These are phyloP conservation scores for Drosophila gaucha DNA, from an alignment of 2,888 invertebrate genomes.

Conservation along the genomic window DNA sequence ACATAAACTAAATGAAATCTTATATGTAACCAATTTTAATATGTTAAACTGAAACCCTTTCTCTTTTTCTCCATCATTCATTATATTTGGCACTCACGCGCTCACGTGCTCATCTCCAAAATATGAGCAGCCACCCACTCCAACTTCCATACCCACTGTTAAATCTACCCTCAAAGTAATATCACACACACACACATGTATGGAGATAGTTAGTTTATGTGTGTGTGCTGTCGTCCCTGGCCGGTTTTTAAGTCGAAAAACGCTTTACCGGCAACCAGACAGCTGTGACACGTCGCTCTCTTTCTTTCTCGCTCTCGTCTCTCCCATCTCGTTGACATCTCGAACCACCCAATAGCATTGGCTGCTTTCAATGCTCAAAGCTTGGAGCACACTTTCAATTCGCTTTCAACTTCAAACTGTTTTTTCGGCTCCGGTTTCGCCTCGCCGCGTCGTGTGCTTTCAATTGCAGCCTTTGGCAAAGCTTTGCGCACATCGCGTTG, in stretches of 20 bases:
- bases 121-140: conserved; percentile 20
- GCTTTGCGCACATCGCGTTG: conserved; percentile 40
- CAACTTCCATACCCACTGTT: conserved; percentile 7
- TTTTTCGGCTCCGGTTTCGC: conserved; percentile 21
- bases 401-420: conserved; percentile 27
- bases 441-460: conserved; percentile 28
- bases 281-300: conserved; percentile 52
- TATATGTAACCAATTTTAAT: background rate
- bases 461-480: conserved; percentile 43
- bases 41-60: background rate
- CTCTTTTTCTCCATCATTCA: background rate
- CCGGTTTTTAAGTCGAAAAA: conserved; percentile 46
- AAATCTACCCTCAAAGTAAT: conserved; percentile 37
- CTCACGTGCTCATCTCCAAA: conserved; percentile 29
- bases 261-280: conserved; percentile 65
- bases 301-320: conserved; percentile 13
- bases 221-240: conserved; percentile 24
- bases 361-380: conserved; percentile 29
- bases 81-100: background rate
- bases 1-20: background rate
- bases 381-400: conserved; percentile 23
- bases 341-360: background rate
- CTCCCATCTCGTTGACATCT: conserved; percentile 1
- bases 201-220: conserved; percentile 39
- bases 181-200: conserved; percentile 17